Evolutionary conservation across 2,797 vertebrate genomes (phyloP), one percentile per base, ranked within the genome.

Genomic region (Lepidocolaptes lacrymiger): DNA sequence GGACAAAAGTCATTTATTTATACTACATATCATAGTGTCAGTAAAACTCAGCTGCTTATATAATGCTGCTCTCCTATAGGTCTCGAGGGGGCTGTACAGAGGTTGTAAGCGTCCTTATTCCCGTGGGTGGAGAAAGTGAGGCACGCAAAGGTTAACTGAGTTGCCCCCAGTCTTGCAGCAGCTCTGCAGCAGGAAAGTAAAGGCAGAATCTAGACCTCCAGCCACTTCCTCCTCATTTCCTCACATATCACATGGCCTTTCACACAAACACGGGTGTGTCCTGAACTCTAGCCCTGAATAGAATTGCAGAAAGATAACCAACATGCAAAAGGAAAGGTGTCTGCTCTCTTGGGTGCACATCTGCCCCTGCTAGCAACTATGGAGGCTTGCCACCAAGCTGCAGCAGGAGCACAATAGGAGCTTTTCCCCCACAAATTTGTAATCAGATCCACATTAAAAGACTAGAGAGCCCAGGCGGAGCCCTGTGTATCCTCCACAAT

Each of bases 11-110:
- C 1, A 64, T 68, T 91, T 18, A 34, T 80, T 72, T 91, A 75
- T 81, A 83, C 58, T 93, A 95, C 63, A 32, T 85, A 43, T 7
- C 55, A 79, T 32, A 90, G 76, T 85, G 76, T 76, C 88, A 71
- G 73, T 75, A 81, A 77, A 93, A 68, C 54, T 66, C 41, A 63
- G 85, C 34, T 0, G 12, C 58, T 77, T 72, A 34, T 44, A 18
- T 52, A 76, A 59, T 69, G 41, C 64, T 83, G 71, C 73, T 86
- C 8, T 81, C 80, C 48, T 89, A 55, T 4, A 64, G 80, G 67
- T 56, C 54, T 67, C 0, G 0, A 30, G 78, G 56, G 64, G 61
- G 17, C 90, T 80, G 92, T 80, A 89, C 76, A 91, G 61, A 58
- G 82, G 44, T 20, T 51, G n/a, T 28, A 16, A 81, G 80, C 32